Conservation (phyloP, 2,888 invertebrate species). For the Lepeophtheirus nordmannii region DNA sequence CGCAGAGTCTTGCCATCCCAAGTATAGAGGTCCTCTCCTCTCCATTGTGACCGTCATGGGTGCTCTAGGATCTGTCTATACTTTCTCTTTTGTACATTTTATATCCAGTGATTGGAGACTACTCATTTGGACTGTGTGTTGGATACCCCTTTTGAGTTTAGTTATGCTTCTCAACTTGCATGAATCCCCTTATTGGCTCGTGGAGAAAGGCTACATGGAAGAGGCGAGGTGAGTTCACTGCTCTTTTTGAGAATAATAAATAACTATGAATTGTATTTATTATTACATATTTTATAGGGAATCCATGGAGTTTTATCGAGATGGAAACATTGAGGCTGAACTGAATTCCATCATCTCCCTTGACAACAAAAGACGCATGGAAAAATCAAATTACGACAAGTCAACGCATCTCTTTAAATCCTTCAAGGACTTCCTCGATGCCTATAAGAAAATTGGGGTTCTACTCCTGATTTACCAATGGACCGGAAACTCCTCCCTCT, state of each 20-base stretch:
- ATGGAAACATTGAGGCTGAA: not conserved
- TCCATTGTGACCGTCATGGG: not conserved
- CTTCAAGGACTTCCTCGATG: not conserved
- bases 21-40: not conserved
- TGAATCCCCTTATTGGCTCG: conserved; percentile 2
- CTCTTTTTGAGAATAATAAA: not conserved
- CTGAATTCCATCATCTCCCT: not conserved
- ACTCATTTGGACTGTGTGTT: conserved; percentile 3
- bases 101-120: not conserved
- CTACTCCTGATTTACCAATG: not conserved
- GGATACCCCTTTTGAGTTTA: not conserved
- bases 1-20: not conserved
- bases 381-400: not conserved
- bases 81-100: not conserved
- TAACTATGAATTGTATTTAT: no score
- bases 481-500: conserved; percentile 2
- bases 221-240: not conserved
- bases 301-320: not conserved
- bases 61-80: not conserved
- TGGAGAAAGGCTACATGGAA: not conserved
- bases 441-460: not conserved
- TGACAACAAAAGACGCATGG: not conserved
- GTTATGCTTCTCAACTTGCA: not conserved
- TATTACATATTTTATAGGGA: not conserved
- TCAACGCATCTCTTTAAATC: not conserved